A percentile compares a stretch with the other conserved stretches of the same genome.
phyloP scores from a whole-genome alignment of 2,113 vertebrate species.

The Erythrolamprus reginae region DNA sequence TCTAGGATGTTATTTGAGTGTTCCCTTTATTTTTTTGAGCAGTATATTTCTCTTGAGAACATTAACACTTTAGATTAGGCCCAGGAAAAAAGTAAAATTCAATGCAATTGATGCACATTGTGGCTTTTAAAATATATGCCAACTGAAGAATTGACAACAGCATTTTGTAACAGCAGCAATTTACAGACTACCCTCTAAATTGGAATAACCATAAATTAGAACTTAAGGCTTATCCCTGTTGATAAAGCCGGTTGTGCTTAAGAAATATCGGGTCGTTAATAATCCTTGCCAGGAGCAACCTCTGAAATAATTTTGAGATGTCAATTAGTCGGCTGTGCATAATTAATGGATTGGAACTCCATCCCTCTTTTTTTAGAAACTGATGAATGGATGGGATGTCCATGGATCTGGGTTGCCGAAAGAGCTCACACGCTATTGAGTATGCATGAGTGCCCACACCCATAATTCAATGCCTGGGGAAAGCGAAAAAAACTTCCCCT shows the following conservation, averaged over 20 bases:
- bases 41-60: not conserved
- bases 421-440: too few species aligned
- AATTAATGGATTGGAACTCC: not conserved
- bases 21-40: not conserved
- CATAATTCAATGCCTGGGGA: too few species aligned
- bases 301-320: not conserved
- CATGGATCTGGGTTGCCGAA: not conserved
- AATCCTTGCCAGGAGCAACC: not conserved
- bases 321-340: not conserved
- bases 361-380: not conserved
- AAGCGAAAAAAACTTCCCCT: too few species aligned
- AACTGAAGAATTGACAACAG: not conserved
- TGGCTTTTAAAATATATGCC: not conserved
- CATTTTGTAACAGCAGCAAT: not conserved
- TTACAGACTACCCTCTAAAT: not conserved
- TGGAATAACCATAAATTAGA: not conserved
- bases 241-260: not conserved
- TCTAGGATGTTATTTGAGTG: too few species aligned
- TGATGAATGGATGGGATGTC: not conserved
- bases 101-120: not conserved
- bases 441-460: too few species aligned
- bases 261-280: not conserved
- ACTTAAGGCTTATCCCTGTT: not conserved
- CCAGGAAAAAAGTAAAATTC: not conserved
- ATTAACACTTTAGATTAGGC: not conserved